These are phyloP conservation scores for Rhaphigaster nebulosa DNA, from an alignment of 2,888 invertebrate genomes.

Conservation along the genomic window DNA sequence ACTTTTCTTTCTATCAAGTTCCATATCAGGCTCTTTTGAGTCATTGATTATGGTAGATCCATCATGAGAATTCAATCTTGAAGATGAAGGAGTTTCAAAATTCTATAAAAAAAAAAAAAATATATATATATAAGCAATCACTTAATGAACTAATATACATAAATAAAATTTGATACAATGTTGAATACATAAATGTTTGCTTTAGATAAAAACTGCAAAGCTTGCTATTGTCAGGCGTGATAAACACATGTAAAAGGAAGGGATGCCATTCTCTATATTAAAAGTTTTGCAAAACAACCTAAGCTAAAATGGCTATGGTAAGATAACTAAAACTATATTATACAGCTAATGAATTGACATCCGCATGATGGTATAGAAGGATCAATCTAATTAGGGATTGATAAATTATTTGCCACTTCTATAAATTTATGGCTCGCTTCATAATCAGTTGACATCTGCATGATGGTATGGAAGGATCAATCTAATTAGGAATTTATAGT, in stretches of 20 bases:
- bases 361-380: too few relatives aligned
- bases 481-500: too few relatives aligned
- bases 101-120: neutral
- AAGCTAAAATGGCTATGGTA: too few relatives aligned
- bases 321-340: too few relatives aligned
- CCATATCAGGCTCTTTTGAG: conserved; percentile 4
- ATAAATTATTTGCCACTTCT: too few relatives aligned
- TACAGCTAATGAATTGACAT: too few relatives aligned
- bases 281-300: too few relatives aligned
- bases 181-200: neutral
- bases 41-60: neutral
- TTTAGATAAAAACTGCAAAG: neutral
- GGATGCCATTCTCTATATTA: neutral
- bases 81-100: neutral
- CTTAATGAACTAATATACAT: neutral
- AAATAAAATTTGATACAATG: neutral
- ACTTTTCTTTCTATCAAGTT: neutral
- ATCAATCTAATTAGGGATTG: too few relatives aligned
- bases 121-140: neutral
- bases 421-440: too few relatives aligned
- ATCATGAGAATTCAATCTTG: conserved; percentile 25
- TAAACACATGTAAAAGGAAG: neutral
- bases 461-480: too few relatives aligned
- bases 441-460: too few relatives aligned
- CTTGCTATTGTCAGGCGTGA: neutral